phyloP scores from a whole-genome alignment of 1,140 invertebrate species.

The Nomia melanderi region DNA sequence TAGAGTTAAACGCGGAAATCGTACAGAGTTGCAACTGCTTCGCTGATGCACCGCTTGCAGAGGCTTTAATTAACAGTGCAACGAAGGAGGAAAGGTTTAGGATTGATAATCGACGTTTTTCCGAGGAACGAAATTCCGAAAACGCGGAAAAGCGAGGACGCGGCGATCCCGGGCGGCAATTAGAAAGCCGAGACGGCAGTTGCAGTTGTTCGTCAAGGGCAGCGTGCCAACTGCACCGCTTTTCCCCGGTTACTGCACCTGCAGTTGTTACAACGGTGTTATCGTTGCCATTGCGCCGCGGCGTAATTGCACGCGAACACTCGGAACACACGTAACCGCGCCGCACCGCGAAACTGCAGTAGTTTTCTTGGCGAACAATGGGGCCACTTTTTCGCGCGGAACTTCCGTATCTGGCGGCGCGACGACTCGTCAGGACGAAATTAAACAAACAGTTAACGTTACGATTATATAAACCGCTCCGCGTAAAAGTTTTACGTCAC shows the following conservation, averaged over 20 bases:
- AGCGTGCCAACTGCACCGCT: slow-evolving; percentile 29
- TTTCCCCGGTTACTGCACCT: slow-evolving; percentile 36
- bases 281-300: slow-evolving; percentile 6
- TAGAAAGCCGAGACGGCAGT: slow-evolving; percentile 3
- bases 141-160: background rate
- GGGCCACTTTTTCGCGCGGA: background rate
- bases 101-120: too few relatives aligned
- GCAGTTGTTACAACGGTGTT: slow-evolving; percentile 40
- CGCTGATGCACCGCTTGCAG: too few relatives aligned
- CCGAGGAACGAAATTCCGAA: too few relatives aligned
- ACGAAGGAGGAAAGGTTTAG: too few relatives aligned
- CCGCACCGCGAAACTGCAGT: background rate
- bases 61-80: too few relatives aligned
- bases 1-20: too few relatives aligned
- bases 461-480: too few relatives aligned
- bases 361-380: slow-evolving; percentile 1
- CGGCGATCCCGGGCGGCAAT: slow-evolving; percentile 5
- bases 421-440: too few relatives aligned
- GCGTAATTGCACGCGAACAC: slow-evolving; percentile 28
- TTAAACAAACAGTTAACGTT: too few relatives aligned
- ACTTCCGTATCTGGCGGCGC: background rate
- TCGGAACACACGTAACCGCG: slow-evolving; percentile 16
- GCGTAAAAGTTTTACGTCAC: too few relatives aligned
- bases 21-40: too few relatives aligned
- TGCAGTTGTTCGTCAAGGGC: slow-evolving; percentile 32